Base-by-base conservation (phyloP, 2,888 invertebrate genomes). In the Drosophila paracracens region DNA sequence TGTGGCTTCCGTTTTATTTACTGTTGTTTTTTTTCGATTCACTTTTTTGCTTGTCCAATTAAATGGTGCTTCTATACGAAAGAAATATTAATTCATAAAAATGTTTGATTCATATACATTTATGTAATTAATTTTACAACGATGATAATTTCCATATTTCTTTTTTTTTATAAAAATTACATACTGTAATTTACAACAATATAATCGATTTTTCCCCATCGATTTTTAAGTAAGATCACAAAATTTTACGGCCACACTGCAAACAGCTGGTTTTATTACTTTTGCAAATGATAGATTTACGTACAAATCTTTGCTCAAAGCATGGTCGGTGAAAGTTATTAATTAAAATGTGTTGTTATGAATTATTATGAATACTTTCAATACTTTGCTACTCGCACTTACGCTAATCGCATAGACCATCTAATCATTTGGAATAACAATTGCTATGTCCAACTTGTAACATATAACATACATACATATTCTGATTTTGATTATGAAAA, bases 101-200 rank as follows among this genome's bases (percentile, higher is more conserved):
- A 46, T 13, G 21, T 21, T 21, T 13, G 13, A 21, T 46, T 13
- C 8, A 16, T 8, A 46, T 16, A 25, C 7, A 46, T 46, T 16
- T 16, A 46, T 46, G 46, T 46, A 46, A 46, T 21, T 46, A n/a
- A 40, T 46, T 46, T 46, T 21, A 21, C 21, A 46, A 46, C 43
- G 7, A 21, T 21, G 2, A 21, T 21, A 46, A 46, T 46, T 21
- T 46, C 7, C 13, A 13, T 21, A 21, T 21, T 33, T 33, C 3
- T 33, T n/a, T 46, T 10, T 8, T 46, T 21, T 46, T 7, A 21
- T 46, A 21, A 13, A 21, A 46, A 21, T 46, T 21, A 21, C 43
- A 46, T 46, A 46, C 43, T 46, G 21, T 7, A 46, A 21, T 13
- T 46, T 46, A 46, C 21, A 43, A 43, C 3, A 13, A 46, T 25